Base-by-base conservation (phyloP, 2,888 invertebrate species). In the Hetaerina titia region DNA sequence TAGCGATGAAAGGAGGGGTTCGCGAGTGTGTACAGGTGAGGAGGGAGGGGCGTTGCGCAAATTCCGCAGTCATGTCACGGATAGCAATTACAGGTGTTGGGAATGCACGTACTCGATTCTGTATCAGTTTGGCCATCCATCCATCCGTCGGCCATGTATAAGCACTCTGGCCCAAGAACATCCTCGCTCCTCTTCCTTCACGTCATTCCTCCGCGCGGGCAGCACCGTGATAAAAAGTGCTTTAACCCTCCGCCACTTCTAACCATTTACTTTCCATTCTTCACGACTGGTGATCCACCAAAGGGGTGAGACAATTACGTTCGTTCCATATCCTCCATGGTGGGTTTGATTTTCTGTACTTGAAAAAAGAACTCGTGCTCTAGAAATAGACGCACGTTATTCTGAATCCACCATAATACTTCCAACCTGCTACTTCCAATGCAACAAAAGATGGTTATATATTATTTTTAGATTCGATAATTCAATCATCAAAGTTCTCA, bases 31-130 rank as follows among this genome's bases (percentile, higher is more conserved):
- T 17, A 1, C 31, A 22, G 1, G 19, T 2, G 63, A 15, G 6
- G 64, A 15, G 92, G 13, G 22, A 15, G 56, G 92, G 69, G n/a
- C 0, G 1, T 1, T 17, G 25, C 45, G 69, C 69, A 56, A 69
- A 92, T 92, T 92, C 92, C 92, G 19, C 92, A 74, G 69, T 11
- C 92, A 74, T 92, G 92, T 92, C 92, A 92, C 74, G 92, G 69
- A 92, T 45, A 57, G 92, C 69, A 92, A 92, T 92, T 92, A 92
- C 92, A 92, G 92, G 92, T 92, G 92, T 92, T 92, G 45, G 69
- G 92, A 74, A 92, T 92, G 92, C 92, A 56, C 74, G 92, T 69
- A 74, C 92, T 92, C 69, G 92, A 92, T 92, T 92, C 92, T 74
- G 56, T 22, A 92, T 92, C 92, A 19, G 74, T 69, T 92, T n/a